Evolutionary conservation across 2,888 invertebrate genomes (phyloP), one percentile per base, ranked within the genome.

Genomic region (Drosophila austrosaltans): DNA sequence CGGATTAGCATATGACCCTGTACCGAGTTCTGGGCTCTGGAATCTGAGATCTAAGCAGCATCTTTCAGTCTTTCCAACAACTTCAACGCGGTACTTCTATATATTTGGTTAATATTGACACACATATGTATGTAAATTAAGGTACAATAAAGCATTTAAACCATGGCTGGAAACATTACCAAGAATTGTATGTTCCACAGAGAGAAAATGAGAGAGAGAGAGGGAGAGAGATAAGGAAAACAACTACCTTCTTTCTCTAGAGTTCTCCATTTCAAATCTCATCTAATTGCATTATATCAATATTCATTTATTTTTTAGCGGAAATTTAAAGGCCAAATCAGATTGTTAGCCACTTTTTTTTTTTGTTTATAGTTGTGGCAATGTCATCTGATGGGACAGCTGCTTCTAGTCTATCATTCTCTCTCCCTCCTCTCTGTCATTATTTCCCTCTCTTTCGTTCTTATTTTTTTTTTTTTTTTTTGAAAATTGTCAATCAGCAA

Each of bases 401-500:
- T 22, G 36, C 57, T 30, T 16, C 30, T 32, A 1, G 5, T n/a
- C 3, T 4, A 2, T 25, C 53, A 7, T 22, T 22, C 36, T 39
- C 5, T 39, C 12, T 30, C 56, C 57, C 44, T 72, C 69, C 44
- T 44, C 44, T 44, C 44, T 44, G 16, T 44, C 44, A 16, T 16
- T 16, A 16, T 44, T 62, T 69, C 64, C 5, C 28, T 28, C 28
- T 32, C 32, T 3, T 6, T 36, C 36, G 36, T 36, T 36, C 2
- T 36, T n/a, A 8, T 8, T 36, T 36, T 8, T 8, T 36, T 36
- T 36, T 36, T 36, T 36, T 10, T 32, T 32, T 32, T 65, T 75
- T 66, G 72, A 73, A 67, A 78, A 71, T 75, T 79, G 79, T 78
- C 79, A 79, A 80, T 79, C 79, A 79, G 72, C 65, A 61, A 59